Evolutionary conservation across 2,113 vertebrate species (phyloP).

Genomic region (Myrmophylax atrothorax): DNA sequence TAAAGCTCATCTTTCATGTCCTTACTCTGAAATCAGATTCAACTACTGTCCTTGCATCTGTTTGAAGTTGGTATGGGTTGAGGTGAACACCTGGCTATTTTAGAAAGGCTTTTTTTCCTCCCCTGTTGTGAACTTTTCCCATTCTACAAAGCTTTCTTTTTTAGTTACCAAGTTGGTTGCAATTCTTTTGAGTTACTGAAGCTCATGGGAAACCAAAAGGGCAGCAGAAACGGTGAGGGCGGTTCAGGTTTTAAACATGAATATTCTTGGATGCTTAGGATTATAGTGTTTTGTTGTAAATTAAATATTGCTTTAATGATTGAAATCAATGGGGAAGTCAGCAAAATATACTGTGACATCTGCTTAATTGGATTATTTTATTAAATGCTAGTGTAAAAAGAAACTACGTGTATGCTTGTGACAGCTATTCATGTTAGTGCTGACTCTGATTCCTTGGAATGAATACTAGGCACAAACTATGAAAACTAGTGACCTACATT

Average conservation of each 20-base stretch:
- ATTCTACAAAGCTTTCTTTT: constrained; percentile 58
- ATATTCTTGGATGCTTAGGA: constrained; percentile 9
- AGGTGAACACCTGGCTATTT: constrained; percentile 68
- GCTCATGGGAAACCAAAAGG: constrained; percentile 37
- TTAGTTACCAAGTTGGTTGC: constrained; percentile 40
- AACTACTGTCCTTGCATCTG: constrained; percentile 44
- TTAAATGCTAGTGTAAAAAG: background rate
- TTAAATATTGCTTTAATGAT: background rate
- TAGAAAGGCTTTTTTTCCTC: constrained; percentile 44
- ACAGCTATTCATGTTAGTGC: background rate
- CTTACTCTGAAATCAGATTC: constrained; percentile 55
- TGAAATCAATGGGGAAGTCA: background rate
- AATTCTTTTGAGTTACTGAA: constrained; percentile 61
- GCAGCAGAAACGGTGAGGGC: constrained; percentile 30
- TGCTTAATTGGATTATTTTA: background rate
- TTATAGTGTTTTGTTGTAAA: background rate
- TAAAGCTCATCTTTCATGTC: constrained; percentile 58
- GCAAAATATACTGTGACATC: background rate
- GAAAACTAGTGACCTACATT: constrained; percentile 2
- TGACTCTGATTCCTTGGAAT: background rate
- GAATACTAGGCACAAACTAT: background rate
- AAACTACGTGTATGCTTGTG: background rate
- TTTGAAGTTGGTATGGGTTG: constrained; percentile 60
- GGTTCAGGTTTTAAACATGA: constrained; percentile 40
- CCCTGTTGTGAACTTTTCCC: constrained; percentile 56